phyloP scores from a whole-genome alignment of 2,797 vertebrate species.

The Danio tinwini region DNA sequence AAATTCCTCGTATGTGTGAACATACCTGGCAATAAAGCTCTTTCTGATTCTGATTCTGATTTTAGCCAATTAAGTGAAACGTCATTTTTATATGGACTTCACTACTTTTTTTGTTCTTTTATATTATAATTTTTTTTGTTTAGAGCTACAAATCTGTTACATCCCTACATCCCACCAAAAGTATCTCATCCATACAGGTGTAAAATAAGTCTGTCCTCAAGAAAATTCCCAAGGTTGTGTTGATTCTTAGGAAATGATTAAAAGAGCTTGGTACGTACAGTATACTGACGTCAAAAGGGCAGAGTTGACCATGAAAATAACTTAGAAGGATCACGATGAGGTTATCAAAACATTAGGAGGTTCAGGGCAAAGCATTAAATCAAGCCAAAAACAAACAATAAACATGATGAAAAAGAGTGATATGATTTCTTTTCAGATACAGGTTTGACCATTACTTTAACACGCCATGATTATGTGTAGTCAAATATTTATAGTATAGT shows the following conservation, averaged over 20 bases:
- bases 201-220: not conserved
- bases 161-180: not conserved
- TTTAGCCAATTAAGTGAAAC: not conserved
- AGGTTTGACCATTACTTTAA: not conserved
- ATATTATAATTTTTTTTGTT: not conserved
- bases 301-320: not conserved
- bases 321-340: not conserved
- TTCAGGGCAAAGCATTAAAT: not conserved
- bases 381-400: not conserved
- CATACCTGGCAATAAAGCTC: too few relatives aligned
- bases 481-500: too few relatives aligned
- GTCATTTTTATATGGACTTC: not conserved
- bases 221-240: slow-evolving; percentile 3
- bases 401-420: not conserved
- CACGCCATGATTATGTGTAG: not conserved
- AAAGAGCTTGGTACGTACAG: not conserved
- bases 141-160: not conserved
- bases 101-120: too few relatives aligned
- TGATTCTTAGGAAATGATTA: not conserved
- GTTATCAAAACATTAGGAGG: not conserved
- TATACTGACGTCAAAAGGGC: not conserved
- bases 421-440: not conserved
- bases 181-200: not conserved
- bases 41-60: too few relatives aligned
- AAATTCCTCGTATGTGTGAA: too few relatives aligned